Evolutionary conservation across 1,140 invertebrate species (phyloP), one percentile per base, ranked within the genome.

Genomic region (Ceratitis capitata): DNA sequence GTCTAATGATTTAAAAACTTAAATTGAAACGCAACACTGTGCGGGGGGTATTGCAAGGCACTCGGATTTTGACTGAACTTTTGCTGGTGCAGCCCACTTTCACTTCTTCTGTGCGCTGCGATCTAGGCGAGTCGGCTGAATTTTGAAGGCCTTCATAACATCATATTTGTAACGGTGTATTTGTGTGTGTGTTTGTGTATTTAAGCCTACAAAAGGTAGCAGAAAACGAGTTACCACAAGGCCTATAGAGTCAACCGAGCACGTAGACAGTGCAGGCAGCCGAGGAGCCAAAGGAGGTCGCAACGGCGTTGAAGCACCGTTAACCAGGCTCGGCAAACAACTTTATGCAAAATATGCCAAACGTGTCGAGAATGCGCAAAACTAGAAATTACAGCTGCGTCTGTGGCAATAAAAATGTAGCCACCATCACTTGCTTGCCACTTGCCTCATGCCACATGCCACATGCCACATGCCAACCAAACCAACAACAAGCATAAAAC

Each of bases 271-370:
- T n/a, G n/a, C n/a, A n/a, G n/a, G 4, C 53, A 56, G 9, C 19
- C 53, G 7, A 10, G 1, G 19, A 10, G n/a, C 9, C 53, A 56
- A 3, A 6, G 26, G 32, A 26, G 26, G 26, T 29, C 12, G 9
- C 26, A 69, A 6, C 58, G 32, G 58, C 58, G 26, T 29, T 26
- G 9, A 32, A 69, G 32, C 61, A 16, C 32, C 29, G 16, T 56
- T 23, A 23, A 6, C 51, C 9, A 4, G 51, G 61, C 61, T 69
- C 26, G 26, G 61, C 61, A 32, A 78, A 78, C 39, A 78, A 23
- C 69, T 78, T 78, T 78, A 78, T 78, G 69, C 69, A 78, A 78
- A 78, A 78, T 78, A 78, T 78, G 69, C 39, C 69, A 45, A 78
- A 78, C 69, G 69, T 78, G 69, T 23, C 39, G 69, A 39, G 69